Percentiles rank a stretch among this genome's conserved stretches.
Conservation (phyloP, 2,113 vertebrate genomes). For the Labeo catla region DNA sequence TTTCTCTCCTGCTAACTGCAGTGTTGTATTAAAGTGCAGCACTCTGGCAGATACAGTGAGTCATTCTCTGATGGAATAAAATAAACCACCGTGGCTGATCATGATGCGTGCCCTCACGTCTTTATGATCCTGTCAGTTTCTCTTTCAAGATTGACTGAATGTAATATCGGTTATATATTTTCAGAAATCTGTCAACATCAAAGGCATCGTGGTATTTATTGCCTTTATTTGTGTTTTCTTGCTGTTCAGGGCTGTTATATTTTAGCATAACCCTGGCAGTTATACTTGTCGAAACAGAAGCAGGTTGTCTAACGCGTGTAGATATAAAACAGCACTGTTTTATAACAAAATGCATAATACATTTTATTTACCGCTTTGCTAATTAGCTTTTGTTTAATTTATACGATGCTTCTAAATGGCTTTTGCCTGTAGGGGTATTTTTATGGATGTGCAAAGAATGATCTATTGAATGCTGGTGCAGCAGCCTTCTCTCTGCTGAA, state of each 20-base stretch:
- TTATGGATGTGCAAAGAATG: conserved; percentile 29
- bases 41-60: conserved; percentile 17
- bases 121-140: conserved; percentile 39
- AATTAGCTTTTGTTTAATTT: conserved; percentile 39
- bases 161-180: conserved; percentile 26
- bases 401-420: conserved; percentile 14
- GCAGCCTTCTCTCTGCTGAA: conserved; percentile 25
- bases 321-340: conserved; percentile 1
- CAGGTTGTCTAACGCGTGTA: not conserved
- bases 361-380: conserved; percentile 21
- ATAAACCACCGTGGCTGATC: conserved; percentile 22
- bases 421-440: conserved; percentile 22
- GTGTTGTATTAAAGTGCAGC: conserved; percentile 22
- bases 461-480: conserved; percentile 44
- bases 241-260: conserved; percentile 8
- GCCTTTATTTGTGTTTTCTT: conserved; percentile 8
- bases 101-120: not conserved
- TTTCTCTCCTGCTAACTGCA: not conserved
- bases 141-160: conserved; percentile 33
- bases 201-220: conserved; percentile 20
- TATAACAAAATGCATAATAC: conserved; percentile 16
- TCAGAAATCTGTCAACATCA: conserved; percentile 22
- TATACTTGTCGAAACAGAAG: not conserved
- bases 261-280: not conserved
- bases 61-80: conserved; percentile 33